phyloP scores from a whole-genome alignment of 92 coral and sea anemone genomes.

The Siderastrea radians region DNA sequence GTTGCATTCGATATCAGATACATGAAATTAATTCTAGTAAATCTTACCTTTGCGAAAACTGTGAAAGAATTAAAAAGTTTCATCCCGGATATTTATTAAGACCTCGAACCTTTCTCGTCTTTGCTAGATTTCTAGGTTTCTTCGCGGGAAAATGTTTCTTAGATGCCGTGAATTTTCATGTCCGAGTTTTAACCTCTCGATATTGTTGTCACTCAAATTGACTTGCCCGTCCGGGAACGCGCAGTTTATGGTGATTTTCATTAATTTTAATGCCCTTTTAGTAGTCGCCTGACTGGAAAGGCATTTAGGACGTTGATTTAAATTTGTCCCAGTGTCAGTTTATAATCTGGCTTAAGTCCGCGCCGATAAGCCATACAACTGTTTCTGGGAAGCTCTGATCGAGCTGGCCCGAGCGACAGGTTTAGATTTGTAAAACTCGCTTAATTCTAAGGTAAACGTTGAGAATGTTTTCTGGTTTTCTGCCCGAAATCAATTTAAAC shows the following conservation, averaged over 20 bases:
- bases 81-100: not conserved
- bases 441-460: not conserved
- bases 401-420: not conserved
- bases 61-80: constrained; percentile 2
- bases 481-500: constrained; percentile 21
- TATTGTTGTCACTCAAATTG: constrained; percentile 37
- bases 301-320: constrained; percentile 1
- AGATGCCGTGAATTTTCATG: not conserved
- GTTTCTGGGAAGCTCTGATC: not conserved
- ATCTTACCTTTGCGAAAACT: constrained; percentile 22
- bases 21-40: not conserved
- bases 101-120: not conserved
- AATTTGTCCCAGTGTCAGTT: constrained; percentile 4
- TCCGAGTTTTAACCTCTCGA: not conserved
- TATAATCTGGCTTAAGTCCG: not conserved
- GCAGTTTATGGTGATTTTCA: constrained; percentile 75
- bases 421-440: not conserved
- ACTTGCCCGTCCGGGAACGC: constrained; percentile 54
- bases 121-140: not conserved
- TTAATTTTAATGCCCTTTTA: constrained; percentile 86
- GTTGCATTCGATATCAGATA: not conserved
- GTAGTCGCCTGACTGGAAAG: constrained; percentile 49
- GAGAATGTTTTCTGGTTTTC: constrained; percentile 7
- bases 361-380: not conserved
- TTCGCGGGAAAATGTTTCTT: not conserved